Evolutionary conservation across 1,140 invertebrate genomes (phyloP).

Genomic region (Gryllus bimaculatus): DNA sequence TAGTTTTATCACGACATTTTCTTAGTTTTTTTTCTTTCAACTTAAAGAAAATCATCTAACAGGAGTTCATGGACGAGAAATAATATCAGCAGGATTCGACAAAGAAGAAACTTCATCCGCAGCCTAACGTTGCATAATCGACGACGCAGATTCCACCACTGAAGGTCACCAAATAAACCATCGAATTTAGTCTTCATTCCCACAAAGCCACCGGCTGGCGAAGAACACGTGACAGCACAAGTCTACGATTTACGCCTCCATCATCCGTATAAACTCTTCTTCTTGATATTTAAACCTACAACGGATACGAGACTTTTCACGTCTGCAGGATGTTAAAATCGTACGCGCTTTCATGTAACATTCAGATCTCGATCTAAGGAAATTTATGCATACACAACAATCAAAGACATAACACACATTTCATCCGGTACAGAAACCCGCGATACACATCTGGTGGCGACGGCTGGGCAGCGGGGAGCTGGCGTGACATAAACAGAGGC

Average conservation of each 20-base stretch:
- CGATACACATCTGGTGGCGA: background rate
- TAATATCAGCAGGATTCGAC: background rate
- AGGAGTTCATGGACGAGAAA: too few relatives aligned
- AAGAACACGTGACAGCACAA: background rate
- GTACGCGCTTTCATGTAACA: slow-evolving; percentile 3
- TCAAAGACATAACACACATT: slow-evolving; percentile 5
- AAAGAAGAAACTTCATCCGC: background rate
- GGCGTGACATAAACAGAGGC: background rate
- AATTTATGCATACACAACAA: slow-evolving; percentile 1
- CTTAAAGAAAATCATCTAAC: too few relatives aligned
- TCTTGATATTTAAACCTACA: background rate
- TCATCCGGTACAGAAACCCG: background rate
- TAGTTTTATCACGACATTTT: too few relatives aligned
- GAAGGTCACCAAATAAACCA: background rate
- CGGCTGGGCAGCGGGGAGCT: background rate
- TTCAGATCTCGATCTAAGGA: slow-evolving; percentile 1
- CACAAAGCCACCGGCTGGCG: background rate
- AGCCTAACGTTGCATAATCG: background rate
- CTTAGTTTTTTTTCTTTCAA: too few relatives aligned
- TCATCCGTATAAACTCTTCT: background rate
- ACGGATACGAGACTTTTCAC: background rate
- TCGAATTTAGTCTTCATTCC: background rate
- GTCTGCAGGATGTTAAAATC: slow-evolving; percentile 4
- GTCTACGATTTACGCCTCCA: background rate
- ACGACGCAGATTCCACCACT: background rate